Evolutionary conservation across 2,888 invertebrate species (phyloP), one percentile per base, ranked within the genome.

Genomic region (Acleris holmiana): DNA sequence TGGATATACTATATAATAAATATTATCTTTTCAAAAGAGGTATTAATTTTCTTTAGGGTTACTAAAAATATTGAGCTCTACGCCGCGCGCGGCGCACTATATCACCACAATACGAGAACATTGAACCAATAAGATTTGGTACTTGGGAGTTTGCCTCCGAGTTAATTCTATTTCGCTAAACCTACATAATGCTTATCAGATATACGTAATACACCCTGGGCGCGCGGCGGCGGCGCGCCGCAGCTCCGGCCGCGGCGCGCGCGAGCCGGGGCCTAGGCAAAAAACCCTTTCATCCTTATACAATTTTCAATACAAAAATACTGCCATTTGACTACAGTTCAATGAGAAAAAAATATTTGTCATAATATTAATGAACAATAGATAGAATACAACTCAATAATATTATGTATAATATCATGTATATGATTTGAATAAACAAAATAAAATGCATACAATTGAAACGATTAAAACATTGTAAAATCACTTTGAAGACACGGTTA

Each of bases 271-370:
- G 79, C 79, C 83, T 75, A 76, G 81, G 81, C 84, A 82, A 85
- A 77, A 86, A 85, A 88, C 90, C 90, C 88, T 89, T 65, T 89
- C 85, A 76, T 84, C 80, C 89, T 83, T 88, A 89, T 86, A 92
- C 93, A 91, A 91, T 91, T 91, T 88, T 85, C 87, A 80, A 89
- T 93, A 93, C 78, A 93, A 93, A 93, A 93, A 93, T 93, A 93
- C 93, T 93, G 93, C 90, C 91, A 93, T 93, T 93, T 93, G 93
- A 93, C 93, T 93, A 93, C 91, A 90, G 89, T 91, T 93, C 88
- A 84, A 83, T 89, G 88, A 91, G 86, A 91, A 88, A 91, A 87
- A 80, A 87, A 89, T 84, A 88, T 82, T 84, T 84, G 86, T 83
- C 74, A 86, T 82, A 79, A 83, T 86, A 86, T 83, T 79, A 87